These are phyloP conservation scores for Enteromius anoplus DNA, from an alignment of 2,797 vertebrate species.

Conservation along the genomic window DNA sequence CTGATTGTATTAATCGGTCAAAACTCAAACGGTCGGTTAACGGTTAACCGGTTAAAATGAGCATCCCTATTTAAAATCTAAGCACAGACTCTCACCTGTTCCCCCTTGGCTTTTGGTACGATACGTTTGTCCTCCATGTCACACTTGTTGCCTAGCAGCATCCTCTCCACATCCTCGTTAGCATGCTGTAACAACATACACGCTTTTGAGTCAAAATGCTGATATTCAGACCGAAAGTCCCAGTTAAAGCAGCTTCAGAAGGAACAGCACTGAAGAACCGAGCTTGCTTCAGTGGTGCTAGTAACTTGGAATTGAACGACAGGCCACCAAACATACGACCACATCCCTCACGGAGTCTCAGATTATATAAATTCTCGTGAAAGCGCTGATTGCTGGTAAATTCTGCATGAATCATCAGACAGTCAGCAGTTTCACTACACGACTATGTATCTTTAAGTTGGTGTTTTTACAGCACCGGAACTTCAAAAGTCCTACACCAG, in stretches of 20 bases:
- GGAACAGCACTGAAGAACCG: neutral
- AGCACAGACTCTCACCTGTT: slow-evolving; percentile 85
- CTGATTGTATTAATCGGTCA: no score
- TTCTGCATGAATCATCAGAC: slow-evolving; percentile 21
- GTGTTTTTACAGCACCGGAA: neutral
- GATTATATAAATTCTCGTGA: neutral
- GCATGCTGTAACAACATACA: slow-evolving; percentile 83
- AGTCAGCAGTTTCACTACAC: slow-evolving; percentile 23
- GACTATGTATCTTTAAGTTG: neutral
- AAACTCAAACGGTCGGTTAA: no score
- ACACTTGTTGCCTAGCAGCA: slow-evolving; percentile 99
- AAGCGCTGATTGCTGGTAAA: slow-evolving; percentile 28
- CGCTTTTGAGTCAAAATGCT: neutral
- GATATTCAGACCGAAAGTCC: neutral
- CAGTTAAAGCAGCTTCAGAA: neutral
- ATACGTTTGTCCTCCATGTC: slow-evolving; percentile 99
- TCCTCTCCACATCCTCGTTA: slow-evolving; percentile 99
- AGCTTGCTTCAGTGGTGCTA: neutral
- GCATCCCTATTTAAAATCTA: no score
- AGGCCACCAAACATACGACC: neutral
- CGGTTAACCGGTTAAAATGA: no score
- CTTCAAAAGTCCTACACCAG: slow-evolving; percentile 21
- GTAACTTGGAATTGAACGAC: neutral
- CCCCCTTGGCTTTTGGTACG: slow-evolving; percentile 96
- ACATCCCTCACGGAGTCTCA: slow-evolving; percentile 21